These are phyloP conservation scores for Crotalus helleri DNA, from an alignment of 2,113 vertebrate genomes.

Conservation along the genomic window DNA sequence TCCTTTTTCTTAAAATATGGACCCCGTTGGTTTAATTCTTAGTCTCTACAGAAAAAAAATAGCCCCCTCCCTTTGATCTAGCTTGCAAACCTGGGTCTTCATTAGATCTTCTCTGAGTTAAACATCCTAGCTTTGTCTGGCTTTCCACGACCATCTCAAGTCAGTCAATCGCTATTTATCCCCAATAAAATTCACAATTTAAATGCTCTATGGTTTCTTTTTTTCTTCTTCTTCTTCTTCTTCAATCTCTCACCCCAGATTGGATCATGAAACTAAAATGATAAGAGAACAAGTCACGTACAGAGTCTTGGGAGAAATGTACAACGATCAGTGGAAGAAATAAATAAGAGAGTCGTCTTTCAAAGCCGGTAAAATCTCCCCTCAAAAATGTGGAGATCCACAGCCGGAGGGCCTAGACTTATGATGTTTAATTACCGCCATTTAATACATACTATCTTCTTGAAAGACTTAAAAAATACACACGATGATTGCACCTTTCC, in stretches of 20 bases:
- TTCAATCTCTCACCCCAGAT: not conserved
- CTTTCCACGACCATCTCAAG: not conserved
- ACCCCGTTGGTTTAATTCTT: not conserved
- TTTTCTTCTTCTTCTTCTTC: not conserved
- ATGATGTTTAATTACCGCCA: not conserved
- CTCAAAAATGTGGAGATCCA: not conserved
- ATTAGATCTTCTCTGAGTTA: not conserved
- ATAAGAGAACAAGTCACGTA: not conserved
- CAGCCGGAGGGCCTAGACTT: not conserved
- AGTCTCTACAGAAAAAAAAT: not conserved
- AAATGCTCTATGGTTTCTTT: too few relatives aligned
- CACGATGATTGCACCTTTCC: slow-evolving; percentile 16
- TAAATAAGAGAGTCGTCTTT: not conserved
- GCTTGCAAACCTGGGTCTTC: not conserved
- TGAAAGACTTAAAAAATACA: slow-evolving; percentile 26
- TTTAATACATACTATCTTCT: not conserved
- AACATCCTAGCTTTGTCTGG: not conserved
- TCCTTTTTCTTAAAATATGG: not conserved
- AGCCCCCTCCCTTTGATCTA: not conserved
- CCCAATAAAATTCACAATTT: too few relatives aligned
- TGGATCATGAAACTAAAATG: not conserved
- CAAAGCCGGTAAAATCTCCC: not conserved
- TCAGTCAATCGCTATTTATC: not conserved
- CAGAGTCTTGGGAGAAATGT: not conserved
- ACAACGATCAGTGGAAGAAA: not conserved